Evolutionary conservation across 2,113 vertebrate species (phyloP).

Genomic region (Theropithecus gelada): DNA sequence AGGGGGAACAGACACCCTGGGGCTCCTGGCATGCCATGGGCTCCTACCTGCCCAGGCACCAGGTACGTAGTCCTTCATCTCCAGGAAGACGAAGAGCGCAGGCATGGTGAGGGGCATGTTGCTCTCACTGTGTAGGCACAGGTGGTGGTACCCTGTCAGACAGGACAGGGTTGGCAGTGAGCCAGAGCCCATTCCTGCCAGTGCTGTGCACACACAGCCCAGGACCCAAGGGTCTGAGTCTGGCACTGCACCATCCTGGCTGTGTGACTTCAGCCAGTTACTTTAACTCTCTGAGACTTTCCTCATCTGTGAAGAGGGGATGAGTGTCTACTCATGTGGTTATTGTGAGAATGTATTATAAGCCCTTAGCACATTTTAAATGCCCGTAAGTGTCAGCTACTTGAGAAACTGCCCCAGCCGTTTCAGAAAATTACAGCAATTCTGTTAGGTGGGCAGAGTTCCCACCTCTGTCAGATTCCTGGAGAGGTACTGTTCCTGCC

Average conservation of each 20-base stretch:
- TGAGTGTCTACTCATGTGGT: not conserved
- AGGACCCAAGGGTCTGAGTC: not conserved
- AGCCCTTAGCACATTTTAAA: not conserved
- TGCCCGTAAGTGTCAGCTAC: not conserved
- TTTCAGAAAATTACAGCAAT: not conserved
- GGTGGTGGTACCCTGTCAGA: slow-evolving; percentile 93
- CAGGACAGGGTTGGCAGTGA: not conserved
- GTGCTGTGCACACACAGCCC: not conserved
- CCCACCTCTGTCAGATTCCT: not conserved
- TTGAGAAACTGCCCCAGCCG: not conserved
- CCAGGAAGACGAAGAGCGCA: slow-evolving; percentile 93
- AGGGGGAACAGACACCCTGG: too few species aligned
- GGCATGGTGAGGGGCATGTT: slow-evolving; percentile 96
- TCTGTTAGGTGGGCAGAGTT: not conserved
- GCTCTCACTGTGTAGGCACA: slow-evolving; percentile 94
- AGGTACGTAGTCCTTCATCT: slow-evolving; percentile 97
- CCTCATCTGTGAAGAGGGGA: not conserved
- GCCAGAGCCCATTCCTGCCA: not conserved
- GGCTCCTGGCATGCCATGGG: not conserved
- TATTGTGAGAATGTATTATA: not conserved
- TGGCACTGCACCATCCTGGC: not conserved
- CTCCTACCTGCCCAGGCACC: slow-evolving; percentile 94
- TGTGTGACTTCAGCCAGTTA: not conserved
- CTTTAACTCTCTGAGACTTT: not conserved
- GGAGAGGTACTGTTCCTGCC: not conserved